phyloP scores from a whole-genome alignment of 2,113 vertebrate genomes.

The Lates calcarifer region DNA sequence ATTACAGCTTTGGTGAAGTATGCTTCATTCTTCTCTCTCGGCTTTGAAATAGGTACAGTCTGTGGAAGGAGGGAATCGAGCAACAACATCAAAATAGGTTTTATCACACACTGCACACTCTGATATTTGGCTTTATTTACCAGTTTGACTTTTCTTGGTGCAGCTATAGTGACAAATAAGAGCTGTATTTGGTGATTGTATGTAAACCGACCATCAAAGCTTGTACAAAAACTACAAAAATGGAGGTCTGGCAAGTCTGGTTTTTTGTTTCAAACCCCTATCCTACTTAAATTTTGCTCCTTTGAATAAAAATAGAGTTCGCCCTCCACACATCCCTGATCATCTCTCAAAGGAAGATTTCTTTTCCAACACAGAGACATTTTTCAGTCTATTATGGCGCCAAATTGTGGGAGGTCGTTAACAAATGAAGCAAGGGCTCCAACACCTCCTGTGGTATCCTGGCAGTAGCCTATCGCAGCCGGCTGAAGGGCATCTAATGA shows the following conservation, averaged over 20 bases:
- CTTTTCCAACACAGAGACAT: constrained; percentile 39
- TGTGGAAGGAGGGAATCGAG: constrained; percentile 7
- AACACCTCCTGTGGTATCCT: constrained; percentile 80
- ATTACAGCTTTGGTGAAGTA: constrained; percentile 62
- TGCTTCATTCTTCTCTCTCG: constrained; percentile 20
- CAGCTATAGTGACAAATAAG: not conserved
- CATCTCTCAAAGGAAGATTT: constrained; percentile 31
- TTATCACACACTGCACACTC: not conserved
- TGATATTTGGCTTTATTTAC: not conserved
- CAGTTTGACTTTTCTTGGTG: not conserved
- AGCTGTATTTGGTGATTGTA: not conserved
- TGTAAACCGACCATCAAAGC: not conserved
- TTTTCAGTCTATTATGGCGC: constrained; percentile 45
- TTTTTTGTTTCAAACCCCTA: not conserved
- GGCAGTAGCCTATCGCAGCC: constrained; percentile 79
- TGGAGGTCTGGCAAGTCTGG: not conserved
- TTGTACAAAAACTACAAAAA: constrained; percentile 14
- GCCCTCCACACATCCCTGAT: constrained; percentile 4
- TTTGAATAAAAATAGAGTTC: not conserved
- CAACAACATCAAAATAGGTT: not conserved
- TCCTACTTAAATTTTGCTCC: too few relatives aligned
- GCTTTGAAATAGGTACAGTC: constrained; percentile 42
- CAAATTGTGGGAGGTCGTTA: constrained; percentile 75
- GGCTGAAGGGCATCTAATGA: constrained; percentile 67
- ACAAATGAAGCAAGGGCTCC: constrained; percentile 58